Conservation (phyloP, 1,140 invertebrate species). For the Pomacea maculata region DNA sequence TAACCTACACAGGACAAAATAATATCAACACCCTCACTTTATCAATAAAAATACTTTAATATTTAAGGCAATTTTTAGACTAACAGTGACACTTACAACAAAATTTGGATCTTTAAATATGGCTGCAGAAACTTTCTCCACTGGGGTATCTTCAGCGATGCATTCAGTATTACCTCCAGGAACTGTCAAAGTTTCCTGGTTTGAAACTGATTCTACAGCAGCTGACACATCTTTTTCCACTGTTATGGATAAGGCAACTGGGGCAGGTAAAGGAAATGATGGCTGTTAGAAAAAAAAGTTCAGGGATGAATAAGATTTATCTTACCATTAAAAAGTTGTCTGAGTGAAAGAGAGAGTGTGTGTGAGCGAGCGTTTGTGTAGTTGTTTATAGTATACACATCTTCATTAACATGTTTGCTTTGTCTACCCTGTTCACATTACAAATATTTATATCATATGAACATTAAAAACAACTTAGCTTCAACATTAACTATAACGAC, state of each 20-base stretch:
- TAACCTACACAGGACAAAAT: neutral
- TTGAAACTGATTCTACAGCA: neutral
- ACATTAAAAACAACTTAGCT: neutral
- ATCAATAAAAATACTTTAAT: neutral
- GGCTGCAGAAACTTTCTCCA: constrained; percentile 25
- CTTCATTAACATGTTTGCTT: neutral
- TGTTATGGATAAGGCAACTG: neutral
- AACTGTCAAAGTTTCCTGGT: neutral
- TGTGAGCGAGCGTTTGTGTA: neutral
- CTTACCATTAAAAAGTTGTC: neutral
- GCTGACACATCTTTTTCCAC: neutral
- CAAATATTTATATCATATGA: neutral
- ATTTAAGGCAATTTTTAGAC: neutral
- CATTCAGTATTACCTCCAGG: neutral
- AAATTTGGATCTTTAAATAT: constrained; percentile 64
- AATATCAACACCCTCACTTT: neutral
- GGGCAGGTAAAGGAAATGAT: neutral
- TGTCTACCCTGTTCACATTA: neutral
- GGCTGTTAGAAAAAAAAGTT: neutral
- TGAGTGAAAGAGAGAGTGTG: neutral
- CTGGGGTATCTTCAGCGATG: constrained; percentile 40
- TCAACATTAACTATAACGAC: neutral
- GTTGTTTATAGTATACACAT: neutral
- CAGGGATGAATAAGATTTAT: neutral
- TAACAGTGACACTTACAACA: constrained; percentile 48